Percentiles rank a stretch among this genome's conserved stretches.
These are phyloP conservation scores for Gila orcuttii DNA, from an alignment of 2,113 vertebrate genomes.

Conservation along the genomic window DNA sequence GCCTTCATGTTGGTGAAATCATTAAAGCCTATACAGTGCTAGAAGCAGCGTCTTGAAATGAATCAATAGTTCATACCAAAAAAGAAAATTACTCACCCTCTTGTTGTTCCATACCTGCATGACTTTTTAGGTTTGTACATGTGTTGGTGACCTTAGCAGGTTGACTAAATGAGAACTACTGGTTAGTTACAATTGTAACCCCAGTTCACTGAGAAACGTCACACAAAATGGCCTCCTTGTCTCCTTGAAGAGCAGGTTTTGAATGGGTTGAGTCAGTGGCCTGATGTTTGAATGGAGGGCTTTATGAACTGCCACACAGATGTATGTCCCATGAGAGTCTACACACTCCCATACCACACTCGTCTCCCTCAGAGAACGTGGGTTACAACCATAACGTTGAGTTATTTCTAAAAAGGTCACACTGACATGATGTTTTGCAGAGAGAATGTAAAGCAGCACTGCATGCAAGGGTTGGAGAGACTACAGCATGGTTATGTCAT, in stretches of 20 bases:
- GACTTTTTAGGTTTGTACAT: not conserved
- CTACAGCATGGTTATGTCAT: constrained; percentile 16
- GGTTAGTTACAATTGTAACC: not conserved
- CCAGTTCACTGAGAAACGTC: not conserved
- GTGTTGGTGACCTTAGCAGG: not conserved
- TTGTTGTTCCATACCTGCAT: not conserved
- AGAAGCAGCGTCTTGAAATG: not conserved
- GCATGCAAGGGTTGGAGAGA: not conserved
- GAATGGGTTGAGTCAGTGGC: not conserved
- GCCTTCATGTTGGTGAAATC: not conserved
- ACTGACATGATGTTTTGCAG: constrained; percentile 4
- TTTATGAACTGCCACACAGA: not conserved
- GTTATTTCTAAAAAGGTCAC: constrained; percentile 7
- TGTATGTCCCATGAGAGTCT: not conserved
- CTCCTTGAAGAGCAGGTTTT: not conserved
- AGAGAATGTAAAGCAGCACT: constrained; percentile 3
- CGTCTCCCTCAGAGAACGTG: not conserved
- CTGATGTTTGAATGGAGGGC: not conserved
- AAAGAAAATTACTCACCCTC: not conserved
- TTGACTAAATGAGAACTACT: not conserved
- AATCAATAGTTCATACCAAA: not conserved
- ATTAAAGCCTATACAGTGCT: not conserved
- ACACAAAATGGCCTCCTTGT: not conserved
- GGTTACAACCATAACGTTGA: not conserved
- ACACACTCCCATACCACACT: not conserved